Percentiles rank a stretch among this genome's conserved stretches.
phyloP scores from a whole-genome alignment of 1,140 invertebrate genomes.

The Heliconius congener region DNA sequence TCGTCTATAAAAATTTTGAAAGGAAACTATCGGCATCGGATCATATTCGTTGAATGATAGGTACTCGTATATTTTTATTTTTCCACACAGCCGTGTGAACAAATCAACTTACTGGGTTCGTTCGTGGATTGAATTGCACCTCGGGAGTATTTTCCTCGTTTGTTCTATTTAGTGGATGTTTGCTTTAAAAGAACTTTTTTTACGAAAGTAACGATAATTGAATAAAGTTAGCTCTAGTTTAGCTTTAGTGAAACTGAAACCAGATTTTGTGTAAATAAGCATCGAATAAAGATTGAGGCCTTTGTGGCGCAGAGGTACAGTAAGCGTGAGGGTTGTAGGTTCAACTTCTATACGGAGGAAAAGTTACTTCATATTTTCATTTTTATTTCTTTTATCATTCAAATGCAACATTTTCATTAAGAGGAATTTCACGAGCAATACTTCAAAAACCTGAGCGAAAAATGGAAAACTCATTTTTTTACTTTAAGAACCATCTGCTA shows the following conservation, averaged over 20 bases:
- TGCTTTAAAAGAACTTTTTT: neutral
- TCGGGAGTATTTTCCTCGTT: constrained; percentile 25
- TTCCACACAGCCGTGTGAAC: constrained; percentile 10
- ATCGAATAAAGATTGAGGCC: neutral
- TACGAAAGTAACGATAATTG: neutral
- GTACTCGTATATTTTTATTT: constrained; percentile 6
- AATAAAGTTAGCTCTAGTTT: neutral
- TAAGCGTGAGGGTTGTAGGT: neutral
- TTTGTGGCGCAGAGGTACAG: no score
- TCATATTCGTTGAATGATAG: neutral
- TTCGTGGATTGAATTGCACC: constrained; percentile 26
- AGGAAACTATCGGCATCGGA: neutral
- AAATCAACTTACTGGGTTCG: constrained; percentile 21
- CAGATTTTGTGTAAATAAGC: neutral
- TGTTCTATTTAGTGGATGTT: constrained; percentile 21
- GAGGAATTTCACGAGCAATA: no score
- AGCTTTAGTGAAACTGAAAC: neutral
- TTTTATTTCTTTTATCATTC: no score
- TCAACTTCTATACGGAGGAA: neutral
- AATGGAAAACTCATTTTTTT: no score
- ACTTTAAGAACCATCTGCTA: no score
- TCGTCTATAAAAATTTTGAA: neutral
- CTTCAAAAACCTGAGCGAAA: no score
- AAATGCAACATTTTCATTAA: no score
- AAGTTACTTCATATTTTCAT: no score